Evolutionary conservation across 1,140 invertebrate genomes (phyloP).

Genomic region (Rhagoletis zephyria): DNA sequence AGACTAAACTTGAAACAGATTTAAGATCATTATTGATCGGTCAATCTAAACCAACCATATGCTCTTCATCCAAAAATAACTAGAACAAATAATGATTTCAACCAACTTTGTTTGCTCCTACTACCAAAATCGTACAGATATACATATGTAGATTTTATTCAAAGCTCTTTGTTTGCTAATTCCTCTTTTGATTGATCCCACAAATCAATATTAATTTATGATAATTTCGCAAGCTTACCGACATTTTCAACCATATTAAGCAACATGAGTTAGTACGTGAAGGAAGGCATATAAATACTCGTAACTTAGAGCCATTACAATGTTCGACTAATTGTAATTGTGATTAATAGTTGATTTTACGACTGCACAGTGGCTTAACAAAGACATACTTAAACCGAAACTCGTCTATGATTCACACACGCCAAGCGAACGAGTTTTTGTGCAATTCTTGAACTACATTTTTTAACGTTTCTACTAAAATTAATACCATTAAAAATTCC

Average conservation of each 20-base stretch:
- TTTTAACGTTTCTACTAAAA: slow-evolving; percentile 20
- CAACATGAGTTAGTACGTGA: background rate
- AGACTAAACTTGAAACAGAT: too few relatives aligned
- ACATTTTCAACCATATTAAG: background rate
- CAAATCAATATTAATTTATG: slow-evolving; percentile 17
- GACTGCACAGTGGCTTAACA: background rate
- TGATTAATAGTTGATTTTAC: slow-evolving; percentile 18
- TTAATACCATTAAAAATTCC: slow-evolving; percentile 42
- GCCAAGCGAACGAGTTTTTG: background rate
- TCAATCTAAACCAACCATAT: too few relatives aligned
- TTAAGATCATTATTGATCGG: too few relatives aligned
- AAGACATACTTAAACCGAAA: background rate
- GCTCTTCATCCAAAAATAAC: too few relatives aligned
- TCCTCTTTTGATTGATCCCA: background rate
- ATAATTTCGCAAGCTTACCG: background rate
- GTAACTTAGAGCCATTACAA: slow-evolving; percentile 4
- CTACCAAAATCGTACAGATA: too few relatives aligned
- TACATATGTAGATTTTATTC: too few relatives aligned
- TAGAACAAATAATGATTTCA: too few relatives aligned
- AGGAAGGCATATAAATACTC: background rate
- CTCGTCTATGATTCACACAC: slow-evolving; percentile 3
- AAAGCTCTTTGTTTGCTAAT: too few relatives aligned
- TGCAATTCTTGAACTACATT: slow-evolving; percentile 1
- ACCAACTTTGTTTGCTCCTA: too few relatives aligned
- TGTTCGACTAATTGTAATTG: slow-evolving; percentile 32